These are phyloP conservation scores for Phthorimaea operculella DNA, from an alignment of 1,140 invertebrate species.

Conservation along the genomic window DNA sequence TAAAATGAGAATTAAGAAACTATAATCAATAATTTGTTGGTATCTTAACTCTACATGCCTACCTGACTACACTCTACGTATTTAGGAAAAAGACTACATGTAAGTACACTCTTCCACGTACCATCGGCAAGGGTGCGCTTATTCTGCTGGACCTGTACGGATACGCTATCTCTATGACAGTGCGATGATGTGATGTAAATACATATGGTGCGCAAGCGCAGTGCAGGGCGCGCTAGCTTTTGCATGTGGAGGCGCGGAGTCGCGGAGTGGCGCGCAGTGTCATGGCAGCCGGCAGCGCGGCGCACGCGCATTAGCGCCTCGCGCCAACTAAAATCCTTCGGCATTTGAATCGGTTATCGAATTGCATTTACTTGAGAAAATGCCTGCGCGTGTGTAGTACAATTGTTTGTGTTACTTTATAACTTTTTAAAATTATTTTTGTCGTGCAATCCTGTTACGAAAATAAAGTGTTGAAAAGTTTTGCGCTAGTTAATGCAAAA, in stretches of 20 bases:
- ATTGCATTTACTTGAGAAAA: background rate
- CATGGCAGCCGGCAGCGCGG: conserved; percentile 36
- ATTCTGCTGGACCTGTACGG: conserved; percentile 40
- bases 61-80: too few relatives aligned
- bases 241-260: conserved; percentile 26
- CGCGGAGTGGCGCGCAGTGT: conserved; percentile 28
- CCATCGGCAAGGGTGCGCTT: too few relatives aligned
- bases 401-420: background rate
- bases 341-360: background rate
- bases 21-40: too few relatives aligned
- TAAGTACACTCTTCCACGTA: too few relatives aligned
- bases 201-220: conserved; percentile 23
- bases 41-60: too few relatives aligned
- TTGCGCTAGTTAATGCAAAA: background rate
- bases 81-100: too few relatives aligned
- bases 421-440: background rate
- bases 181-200: conserved; percentile 31
- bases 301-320: conserved; percentile 35
- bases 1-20: too few relatives aligned
- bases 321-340: conserved; percentile 15
- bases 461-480: background rate
- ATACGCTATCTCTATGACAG: conserved; percentile 23
- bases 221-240: conserved; percentile 24
- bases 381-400: background rate
- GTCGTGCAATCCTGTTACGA: background rate